Evolutionary conservation across 2,888 invertebrate species (phyloP), one percentile per base, ranked within the genome.

Genomic region (Stictocephala bisonia): DNA sequence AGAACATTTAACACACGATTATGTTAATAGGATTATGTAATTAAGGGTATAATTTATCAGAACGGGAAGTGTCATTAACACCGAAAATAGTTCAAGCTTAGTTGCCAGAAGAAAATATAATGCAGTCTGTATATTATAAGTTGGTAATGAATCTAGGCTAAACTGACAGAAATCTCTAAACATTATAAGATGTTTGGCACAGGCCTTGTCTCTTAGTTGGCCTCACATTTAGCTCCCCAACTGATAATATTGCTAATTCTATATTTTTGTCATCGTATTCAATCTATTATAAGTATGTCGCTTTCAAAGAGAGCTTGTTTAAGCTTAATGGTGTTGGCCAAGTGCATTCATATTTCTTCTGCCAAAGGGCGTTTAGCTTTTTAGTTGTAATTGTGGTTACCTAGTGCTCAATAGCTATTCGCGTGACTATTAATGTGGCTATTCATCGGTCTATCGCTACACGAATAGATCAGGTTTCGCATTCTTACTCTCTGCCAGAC

Each of bases 391-490:
- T 64, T 64, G 64, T 44, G 64, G 41, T 40, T 3, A 26, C 26
- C n/a, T 2, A 27, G 64, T 41, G 41, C 44, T 27, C 35, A 15
- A 40, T 22, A 22, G 64, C 64, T 64, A 64, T 64, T 64, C 64
- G 44, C 22, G 64, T 26, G 44, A 44, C 64, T 64, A 64, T 64
- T 64, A 64, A 41, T 64, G 64, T 44, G 44, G 64, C 64, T 64
- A 64, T 64, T 64, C 64, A 64, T 64, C 64, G 64, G 64, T 64
- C 44, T 64, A 64, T 64, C 41, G 64, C 64, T 64, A 64, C 64
- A 64, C 64, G 64, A 64, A 64, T 64, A 64, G 64, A 64, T 64
- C 64, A 40, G 64, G 44, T 64, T 64, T 64, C 64, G 64, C 64
- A 64, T 64, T 64, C 64, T 64, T 44, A 24, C 15, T 13, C 64